Evolutionary conservation across 2,113 vertebrate genomes (phyloP).

Genomic region (Vidua chalybeata): DNA sequence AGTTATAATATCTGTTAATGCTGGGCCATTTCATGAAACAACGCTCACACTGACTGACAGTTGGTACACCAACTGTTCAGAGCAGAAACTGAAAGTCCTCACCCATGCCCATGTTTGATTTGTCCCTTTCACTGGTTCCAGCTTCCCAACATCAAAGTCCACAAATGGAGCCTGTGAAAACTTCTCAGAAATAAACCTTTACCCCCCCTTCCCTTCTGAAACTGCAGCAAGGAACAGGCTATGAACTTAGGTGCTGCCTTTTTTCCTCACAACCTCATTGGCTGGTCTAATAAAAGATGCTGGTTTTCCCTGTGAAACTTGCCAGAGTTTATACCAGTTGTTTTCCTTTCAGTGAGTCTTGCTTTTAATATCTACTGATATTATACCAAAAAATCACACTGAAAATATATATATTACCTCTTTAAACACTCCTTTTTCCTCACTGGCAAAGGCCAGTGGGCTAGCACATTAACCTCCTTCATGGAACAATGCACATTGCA

Average conservation of each 20-base stretch:
- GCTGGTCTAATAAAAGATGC: neutral
- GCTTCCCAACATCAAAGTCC: neutral
- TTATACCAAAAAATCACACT: neutral
- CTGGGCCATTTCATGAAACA: neutral
- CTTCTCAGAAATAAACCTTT: neutral
- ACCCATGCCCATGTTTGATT: accelerated
- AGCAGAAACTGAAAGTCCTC: neutral
- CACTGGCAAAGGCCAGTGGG: neutral
- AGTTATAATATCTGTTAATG: neutral
- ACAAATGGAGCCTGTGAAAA: neutral
- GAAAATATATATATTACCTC: neutral
- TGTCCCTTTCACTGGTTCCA: neutral
- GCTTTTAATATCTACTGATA: neutral
- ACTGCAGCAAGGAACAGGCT: neutral
- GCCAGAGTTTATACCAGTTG: neutral
- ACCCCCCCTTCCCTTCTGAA: neutral
- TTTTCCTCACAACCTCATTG: neutral
- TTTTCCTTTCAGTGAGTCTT: neutral
- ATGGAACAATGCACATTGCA: neutral
- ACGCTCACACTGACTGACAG: neutral
- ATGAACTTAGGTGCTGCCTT: neutral
- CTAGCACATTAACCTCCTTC: neutral
- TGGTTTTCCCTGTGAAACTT: neutral
- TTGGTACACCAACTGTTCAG: neutral
- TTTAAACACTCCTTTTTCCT: neutral